phyloP scores from a whole-genome alignment of 1,140 invertebrate species.

The Hesperophylax magnus region DNA sequence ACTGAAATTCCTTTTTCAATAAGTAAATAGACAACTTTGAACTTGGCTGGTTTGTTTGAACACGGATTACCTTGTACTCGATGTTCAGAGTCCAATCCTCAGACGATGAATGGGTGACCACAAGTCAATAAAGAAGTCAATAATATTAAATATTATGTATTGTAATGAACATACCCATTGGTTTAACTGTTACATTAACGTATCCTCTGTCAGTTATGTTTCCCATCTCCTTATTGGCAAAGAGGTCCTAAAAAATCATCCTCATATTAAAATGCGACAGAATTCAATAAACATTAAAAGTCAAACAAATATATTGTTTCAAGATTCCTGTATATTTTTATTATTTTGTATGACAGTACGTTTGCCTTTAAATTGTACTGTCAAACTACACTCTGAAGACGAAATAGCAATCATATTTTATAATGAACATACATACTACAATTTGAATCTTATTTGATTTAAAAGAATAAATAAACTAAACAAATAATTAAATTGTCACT shows the following conservation, averaged over 20 bases:
- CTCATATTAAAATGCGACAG: not conserved
- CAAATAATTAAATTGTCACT: no score
- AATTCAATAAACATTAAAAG: not conserved
- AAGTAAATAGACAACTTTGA: no score
- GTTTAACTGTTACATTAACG: slow-evolving; percentile 40
- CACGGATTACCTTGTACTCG: no score
- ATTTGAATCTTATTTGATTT: no score
- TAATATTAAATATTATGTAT: not conserved
- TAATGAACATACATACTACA: no score
- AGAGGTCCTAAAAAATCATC: slow-evolving; percentile 49
- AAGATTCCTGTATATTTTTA: no score
- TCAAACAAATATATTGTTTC: no score
- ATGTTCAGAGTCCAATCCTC: no score
- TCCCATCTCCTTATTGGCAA: slow-evolving; percentile 37
- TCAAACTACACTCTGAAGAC: not conserved
- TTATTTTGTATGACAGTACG: no score
- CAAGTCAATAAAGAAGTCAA: not conserved
- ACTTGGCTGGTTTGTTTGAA: no score
- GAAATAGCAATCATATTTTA: not conserved
- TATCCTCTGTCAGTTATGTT: slow-evolving; percentile 42
- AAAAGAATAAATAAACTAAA: no score
- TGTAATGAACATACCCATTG: slow-evolving; percentile 47
- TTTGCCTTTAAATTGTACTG: no score
- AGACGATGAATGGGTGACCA: not conserved
- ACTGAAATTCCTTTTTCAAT: not conserved